Evolutionary conservation across 2,797 vertebrate genomes (phyloP).

Genomic region (Muscicapa striata): DNA sequence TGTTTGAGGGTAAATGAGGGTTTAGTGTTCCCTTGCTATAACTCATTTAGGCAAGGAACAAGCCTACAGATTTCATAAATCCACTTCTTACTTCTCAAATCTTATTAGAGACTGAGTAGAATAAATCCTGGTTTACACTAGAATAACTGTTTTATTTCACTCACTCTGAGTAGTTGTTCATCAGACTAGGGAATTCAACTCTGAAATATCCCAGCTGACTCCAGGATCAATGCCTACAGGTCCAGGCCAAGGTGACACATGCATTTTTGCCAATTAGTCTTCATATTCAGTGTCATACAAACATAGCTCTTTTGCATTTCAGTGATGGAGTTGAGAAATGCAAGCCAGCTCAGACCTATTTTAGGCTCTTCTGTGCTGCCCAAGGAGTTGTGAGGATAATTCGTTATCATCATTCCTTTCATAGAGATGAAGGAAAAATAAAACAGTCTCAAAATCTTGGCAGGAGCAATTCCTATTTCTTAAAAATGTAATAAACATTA

Average conservation of each 20-base stretch:
- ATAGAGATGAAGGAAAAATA: neutral
- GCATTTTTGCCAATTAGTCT: neutral
- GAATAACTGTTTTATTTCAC: neutral
- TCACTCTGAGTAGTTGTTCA: neutral
- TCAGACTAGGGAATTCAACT: neutral
- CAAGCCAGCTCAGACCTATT: neutral
- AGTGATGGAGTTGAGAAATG: neutral
- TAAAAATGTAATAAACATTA: neutral
- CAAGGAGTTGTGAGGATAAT: neutral
- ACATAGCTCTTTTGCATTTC: neutral
- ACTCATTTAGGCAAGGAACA: neutral
- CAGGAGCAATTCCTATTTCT: neutral
- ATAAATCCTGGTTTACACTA: slow-evolving; percentile 27
- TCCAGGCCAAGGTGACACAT: neutral
- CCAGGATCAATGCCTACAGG: neutral
- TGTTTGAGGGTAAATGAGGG: neutral
- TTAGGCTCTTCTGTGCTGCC: neutral
- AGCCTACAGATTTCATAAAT: slow-evolving; percentile 34
- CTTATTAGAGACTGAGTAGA: slow-evolving; percentile 20
- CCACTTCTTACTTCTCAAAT: slow-evolving; percentile 34
- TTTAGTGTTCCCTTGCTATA: neutral
- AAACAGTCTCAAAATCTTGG: neutral
- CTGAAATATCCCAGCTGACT: neutral
- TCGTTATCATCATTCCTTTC: neutral
- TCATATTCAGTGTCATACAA: neutral